phyloP scores from a whole-genome alignment of 2,113 vertebrate genomes.

The Tricholaema leucomelas region DNA sequence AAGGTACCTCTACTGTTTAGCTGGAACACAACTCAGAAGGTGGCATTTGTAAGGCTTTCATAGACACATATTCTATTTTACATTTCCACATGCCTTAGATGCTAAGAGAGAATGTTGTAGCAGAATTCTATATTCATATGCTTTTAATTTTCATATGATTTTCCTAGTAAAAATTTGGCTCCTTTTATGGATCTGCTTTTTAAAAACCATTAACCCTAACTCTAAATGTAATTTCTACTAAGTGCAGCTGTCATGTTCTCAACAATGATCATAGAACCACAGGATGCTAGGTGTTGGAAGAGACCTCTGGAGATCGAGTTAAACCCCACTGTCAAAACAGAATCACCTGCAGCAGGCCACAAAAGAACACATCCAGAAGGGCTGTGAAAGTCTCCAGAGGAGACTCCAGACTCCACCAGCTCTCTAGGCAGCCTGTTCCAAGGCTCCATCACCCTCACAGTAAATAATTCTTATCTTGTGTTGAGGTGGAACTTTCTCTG shows the following conservation, averaged over 20 bases:
- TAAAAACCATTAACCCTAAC: neutral
- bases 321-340: too few species aligned
- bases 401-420: too few species aligned
- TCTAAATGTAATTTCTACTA: neutral
- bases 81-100: neutral
- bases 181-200: neutral
- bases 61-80: rapidly evolving
- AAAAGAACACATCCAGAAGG: too few species aligned
- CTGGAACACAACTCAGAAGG: neutral
- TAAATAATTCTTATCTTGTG: too few species aligned
- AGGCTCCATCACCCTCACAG: too few species aligned
- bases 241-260: neutral
- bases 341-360: too few species aligned
- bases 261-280: neutral
- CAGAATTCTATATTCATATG: neutral
- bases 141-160: neutral
- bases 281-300: too few species aligned
- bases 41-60: neutral
- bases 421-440: too few species aligned
- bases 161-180: neutral
- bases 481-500: too few species aligned
- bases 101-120: neutral
- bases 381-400: too few species aligned
- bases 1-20: neutral
- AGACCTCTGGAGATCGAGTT: too few species aligned